phyloP scores from a whole-genome alignment of 2,888 invertebrate species.

The Amaurobius ferox region DNA sequence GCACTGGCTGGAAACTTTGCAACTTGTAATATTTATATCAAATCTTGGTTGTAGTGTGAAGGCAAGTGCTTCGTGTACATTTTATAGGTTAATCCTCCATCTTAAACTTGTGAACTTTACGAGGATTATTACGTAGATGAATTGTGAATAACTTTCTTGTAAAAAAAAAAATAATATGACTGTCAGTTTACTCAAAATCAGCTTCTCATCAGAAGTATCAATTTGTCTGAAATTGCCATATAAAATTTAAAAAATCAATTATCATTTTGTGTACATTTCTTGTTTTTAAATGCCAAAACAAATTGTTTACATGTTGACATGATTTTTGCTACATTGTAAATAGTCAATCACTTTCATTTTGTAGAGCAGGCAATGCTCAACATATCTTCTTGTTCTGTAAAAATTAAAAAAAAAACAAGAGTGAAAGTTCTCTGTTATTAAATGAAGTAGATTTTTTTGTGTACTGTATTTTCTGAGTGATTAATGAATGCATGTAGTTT shows the following conservation, averaged over 20 bases:
- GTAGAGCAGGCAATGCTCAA: slow-evolving; percentile 32
- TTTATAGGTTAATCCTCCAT: slow-evolving; percentile 48
- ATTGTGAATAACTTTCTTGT: slow-evolving; percentile 65
- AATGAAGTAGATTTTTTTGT: slow-evolving; percentile 47
- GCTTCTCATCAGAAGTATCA: slow-evolving; percentile 34
- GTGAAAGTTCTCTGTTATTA: slow-evolving; percentile 46
- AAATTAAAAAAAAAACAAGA: slow-evolving; percentile 30
- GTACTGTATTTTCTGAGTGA: slow-evolving; percentile 11
- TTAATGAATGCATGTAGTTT: no score
- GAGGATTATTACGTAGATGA: slow-evolving; percentile 37
- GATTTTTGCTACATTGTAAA: slow-evolving; percentile 12
- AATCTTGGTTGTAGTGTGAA: slow-evolving; percentile 53
- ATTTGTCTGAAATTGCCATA: slow-evolving; percentile 39
- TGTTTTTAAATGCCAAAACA: slow-evolving; percentile 57
- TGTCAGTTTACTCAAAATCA: slow-evolving; percentile 47
- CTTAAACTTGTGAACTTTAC: slow-evolving; percentile 38
- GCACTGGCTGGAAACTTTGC: slow-evolving; percentile 61
- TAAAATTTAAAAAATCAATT: slow-evolving; percentile 43
- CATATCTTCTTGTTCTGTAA: slow-evolving; percentile 62
- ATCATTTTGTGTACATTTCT: slow-evolving; percentile 57
- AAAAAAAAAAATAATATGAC: slow-evolving; percentile 32
- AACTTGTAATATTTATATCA: slow-evolving; percentile 47
- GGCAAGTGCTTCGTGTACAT: slow-evolving; percentile 58
- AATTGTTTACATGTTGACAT: slow-evolving; percentile 34
- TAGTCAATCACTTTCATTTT: slow-evolving; percentile 13